Conservation (phyloP, 1,140 invertebrate species). For the Drosophila leontia region DNA sequence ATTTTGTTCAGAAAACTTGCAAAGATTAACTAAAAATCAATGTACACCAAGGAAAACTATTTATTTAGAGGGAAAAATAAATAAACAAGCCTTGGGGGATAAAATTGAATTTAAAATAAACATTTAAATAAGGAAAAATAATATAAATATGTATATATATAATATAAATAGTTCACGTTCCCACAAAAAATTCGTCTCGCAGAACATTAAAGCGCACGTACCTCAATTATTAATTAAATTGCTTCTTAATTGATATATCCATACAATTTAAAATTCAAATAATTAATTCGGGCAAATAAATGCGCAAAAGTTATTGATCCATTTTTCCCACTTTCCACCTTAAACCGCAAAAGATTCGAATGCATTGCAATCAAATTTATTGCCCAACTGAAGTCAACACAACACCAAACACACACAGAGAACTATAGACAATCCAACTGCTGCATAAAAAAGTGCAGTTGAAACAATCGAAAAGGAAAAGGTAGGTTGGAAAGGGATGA, state of each 20-base stretch:
- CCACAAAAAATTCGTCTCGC: not conserved
- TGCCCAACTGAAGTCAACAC: conserved; percentile 41
- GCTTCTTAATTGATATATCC: conserved; percentile 38
- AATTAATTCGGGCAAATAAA: conserved; percentile 38
- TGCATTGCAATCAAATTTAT: conserved; percentile 71
- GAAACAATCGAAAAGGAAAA: conserved; percentile 43
- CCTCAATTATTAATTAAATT: conserved; percentile 20
- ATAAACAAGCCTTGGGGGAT: not conserved
- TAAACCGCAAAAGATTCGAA: conserved; percentile 51
- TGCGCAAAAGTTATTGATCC: conserved; percentile 25
- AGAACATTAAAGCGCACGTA: too few relatives aligned
- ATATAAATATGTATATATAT: not conserved
- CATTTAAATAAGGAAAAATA: not conserved
- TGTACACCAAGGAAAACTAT: too few relatives aligned
- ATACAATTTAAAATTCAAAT: conserved; percentile 40
- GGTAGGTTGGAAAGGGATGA: not conserved
- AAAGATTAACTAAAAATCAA: not conserved
- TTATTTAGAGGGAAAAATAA: too few relatives aligned
- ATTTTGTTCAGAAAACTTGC: not conserved
- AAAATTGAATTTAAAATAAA: not conserved
- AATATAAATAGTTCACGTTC: not conserved
- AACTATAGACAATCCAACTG: conserved; percentile 11
- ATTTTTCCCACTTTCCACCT: not conserved
- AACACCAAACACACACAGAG: conserved; percentile 1
- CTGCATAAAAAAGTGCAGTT: conserved; percentile 18